Percentiles rank a stretch among this genome's conserved stretches.
Conservation (phyloP, 1,140 invertebrate genomes). For the Brachionus rotundiformis region DNA sequence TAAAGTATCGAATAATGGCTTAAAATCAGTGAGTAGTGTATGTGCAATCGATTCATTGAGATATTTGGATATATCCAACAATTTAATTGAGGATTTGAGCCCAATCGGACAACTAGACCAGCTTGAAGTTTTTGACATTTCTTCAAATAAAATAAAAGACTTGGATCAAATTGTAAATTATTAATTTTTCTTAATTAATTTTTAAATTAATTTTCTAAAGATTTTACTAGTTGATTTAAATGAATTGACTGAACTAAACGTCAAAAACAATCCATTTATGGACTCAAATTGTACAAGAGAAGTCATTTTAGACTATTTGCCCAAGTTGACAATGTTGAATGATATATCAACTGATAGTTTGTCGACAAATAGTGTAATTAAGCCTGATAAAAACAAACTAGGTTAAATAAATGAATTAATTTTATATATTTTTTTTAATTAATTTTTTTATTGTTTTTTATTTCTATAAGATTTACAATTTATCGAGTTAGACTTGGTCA, state of each 20-base stretch:
- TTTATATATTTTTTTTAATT: not conserved
- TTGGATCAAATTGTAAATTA: slow-evolving; percentile 17
- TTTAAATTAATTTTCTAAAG: not conserved
- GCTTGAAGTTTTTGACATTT: not conserved
- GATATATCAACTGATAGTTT: not conserved
- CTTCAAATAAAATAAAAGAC: not conserved
- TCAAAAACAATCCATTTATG: not conserved
- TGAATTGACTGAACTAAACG: not conserved
- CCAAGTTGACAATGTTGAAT: not conserved
- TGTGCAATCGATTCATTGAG: not conserved
- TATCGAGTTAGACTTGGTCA: slow-evolving; percentile 9
- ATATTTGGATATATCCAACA: not conserved
- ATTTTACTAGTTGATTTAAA: not conserved
- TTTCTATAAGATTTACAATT: slow-evolving; percentile 8
- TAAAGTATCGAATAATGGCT: slow-evolving; percentile 16
- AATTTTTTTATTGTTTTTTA: slow-evolving; percentile 9
- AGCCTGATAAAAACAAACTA: slow-evolving; percentile 17
- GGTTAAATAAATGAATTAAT: slow-evolving; percentile 16
- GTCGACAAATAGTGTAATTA: not conserved
- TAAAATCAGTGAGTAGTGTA: not conserved
- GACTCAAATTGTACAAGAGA: not conserved
- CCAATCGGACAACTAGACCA: not conserved
- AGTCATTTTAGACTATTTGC: not conserved
- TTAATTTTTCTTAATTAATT: not conserved
- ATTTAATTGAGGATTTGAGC: not conserved